Evolutionary conservation across 2,888 invertebrate genomes (phyloP), one percentile per base, ranked within the genome.

Genomic region (Xestobium rufovillosum): DNA sequence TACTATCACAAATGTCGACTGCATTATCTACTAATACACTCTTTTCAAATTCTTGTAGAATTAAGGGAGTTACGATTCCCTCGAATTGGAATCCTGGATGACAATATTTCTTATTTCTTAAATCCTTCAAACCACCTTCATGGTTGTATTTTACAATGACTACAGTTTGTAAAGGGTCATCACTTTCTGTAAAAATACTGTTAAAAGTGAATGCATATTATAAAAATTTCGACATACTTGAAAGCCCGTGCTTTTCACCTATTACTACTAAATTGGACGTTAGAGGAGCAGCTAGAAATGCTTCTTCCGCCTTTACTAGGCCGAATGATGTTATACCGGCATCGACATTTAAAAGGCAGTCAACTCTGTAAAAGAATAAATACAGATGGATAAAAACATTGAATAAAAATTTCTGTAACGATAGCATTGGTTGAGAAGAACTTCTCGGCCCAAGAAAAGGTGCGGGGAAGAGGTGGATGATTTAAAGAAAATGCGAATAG

Each of bases 71-170:
- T 71, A 78, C 75, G 14, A 67, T 62, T 34, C 70, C 58, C 8
- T 71, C 72, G 0, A 66, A 52, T 35, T 69, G 66, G 28, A 78
- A 68, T 0, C 81, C 81, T 0, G 80, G 80, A 59, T 81, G 81
- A 46, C 82, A 82, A 55, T 75, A 73, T 10, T 69, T 70, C 3
- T 66, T 69, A 1, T 70, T 70, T 10, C 61, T 62, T 1, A 80
- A 61, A 8, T 67, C 69, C 1, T 60, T 59, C 2, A 78, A 56
- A 0, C 71, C 71, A 8, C 68, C 68, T 0, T 57, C 60, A 48
- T 71, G 69, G 14, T 55, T 60, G 9, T 53, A 60, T 1, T 68
- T 68, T 0, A 79, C 74, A 2, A 82, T 61, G 0, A 74, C 75
- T 3, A 78, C 80, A 0, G 76, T 68, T 58, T 78, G 72, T 51